Conservation (phyloP, 2,797 vertebrate genomes). For the Amazonetta brasiliensis region DNA sequence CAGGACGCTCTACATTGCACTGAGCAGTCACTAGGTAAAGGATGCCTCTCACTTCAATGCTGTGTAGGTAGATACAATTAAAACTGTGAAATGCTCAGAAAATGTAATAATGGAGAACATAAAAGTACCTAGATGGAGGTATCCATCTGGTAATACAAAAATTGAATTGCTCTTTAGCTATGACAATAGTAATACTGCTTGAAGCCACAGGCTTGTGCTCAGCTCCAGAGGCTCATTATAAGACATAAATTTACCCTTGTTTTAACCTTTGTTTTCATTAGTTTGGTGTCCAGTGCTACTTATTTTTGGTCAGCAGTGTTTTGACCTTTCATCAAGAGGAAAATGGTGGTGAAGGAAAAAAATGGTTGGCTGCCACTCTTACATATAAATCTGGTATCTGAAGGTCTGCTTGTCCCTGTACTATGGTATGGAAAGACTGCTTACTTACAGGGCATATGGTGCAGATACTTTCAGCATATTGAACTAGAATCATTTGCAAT, state of each 20-base stretch:
- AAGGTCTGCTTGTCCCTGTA: not conserved
- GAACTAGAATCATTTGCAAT: not conserved
- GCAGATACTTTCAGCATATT: not conserved
- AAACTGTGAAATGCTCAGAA: not conserved
- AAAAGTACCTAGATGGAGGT: not conserved
- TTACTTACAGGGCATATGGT: not conserved
- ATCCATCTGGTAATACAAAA: slow-evolving; percentile 17
- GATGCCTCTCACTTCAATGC: not conserved
- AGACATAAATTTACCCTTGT: slow-evolving; percentile 8
- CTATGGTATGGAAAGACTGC: not conserved
- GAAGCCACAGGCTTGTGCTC: not conserved
- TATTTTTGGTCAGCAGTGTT: slow-evolving; percentile 40
- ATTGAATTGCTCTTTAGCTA: not conserved
- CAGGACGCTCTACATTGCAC: not conserved
- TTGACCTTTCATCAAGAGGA: slow-evolving; percentile 32
- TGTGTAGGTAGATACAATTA: not conserved
- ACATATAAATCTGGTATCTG: not conserved
- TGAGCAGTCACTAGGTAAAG: not conserved
- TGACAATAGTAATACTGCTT: not conserved
- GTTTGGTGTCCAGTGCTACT: not conserved
- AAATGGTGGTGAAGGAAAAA: slow-evolving; percentile 39
- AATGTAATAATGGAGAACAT: not conserved
- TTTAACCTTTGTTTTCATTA: slow-evolving; percentile 53
- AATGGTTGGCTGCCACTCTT: not conserved
- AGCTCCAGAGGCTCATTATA: not conserved